Evolutionary conservation across 2,797 vertebrate genomes (phyloP).

Genomic region (Meda fulgida): DNA sequence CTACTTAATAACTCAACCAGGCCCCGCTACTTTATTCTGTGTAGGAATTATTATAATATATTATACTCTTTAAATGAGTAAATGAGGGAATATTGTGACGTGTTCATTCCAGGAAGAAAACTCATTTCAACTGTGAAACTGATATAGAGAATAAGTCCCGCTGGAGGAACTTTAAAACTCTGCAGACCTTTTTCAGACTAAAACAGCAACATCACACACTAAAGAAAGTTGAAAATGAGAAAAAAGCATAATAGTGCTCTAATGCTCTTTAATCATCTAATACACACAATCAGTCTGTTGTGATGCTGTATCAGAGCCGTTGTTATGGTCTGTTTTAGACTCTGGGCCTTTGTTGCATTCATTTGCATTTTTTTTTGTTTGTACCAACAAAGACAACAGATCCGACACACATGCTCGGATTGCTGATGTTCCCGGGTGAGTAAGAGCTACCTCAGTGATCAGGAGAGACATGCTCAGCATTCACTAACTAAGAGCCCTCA

Average conservation of each 20-base stretch:
- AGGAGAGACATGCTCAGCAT: conserved; percentile 21
- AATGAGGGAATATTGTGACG: no score
- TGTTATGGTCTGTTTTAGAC: neutral
- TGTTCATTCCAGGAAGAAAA: no score
- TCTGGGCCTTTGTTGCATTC: conserved; percentile 5
- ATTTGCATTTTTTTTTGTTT: conserved; percentile 25
- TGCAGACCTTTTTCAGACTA: neutral
- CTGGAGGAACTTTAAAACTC: neutral
- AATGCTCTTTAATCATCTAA: neutral
- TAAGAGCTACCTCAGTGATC: conserved; percentile 8
- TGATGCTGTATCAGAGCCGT: neutral
- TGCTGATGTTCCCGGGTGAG: conserved; percentile 19
- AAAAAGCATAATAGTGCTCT: neutral
- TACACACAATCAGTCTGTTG: neutral
- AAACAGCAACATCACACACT: neutral
- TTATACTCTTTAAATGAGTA: no score
- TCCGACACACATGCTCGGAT: neutral
- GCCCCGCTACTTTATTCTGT: no score
- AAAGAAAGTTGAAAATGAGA: neutral
- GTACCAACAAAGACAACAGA: conserved; percentile 10
- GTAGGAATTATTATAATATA: no score
- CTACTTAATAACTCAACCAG: no score
- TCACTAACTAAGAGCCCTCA: neutral
- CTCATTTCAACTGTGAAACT: no score
- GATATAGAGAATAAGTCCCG: neutral